Percentiles rank a stretch among this genome's conserved stretches.
These are phyloP conservation scores for Aelia acuminata DNA, from an alignment of 2,888 invertebrate species.

Conservation along the genomic window DNA sequence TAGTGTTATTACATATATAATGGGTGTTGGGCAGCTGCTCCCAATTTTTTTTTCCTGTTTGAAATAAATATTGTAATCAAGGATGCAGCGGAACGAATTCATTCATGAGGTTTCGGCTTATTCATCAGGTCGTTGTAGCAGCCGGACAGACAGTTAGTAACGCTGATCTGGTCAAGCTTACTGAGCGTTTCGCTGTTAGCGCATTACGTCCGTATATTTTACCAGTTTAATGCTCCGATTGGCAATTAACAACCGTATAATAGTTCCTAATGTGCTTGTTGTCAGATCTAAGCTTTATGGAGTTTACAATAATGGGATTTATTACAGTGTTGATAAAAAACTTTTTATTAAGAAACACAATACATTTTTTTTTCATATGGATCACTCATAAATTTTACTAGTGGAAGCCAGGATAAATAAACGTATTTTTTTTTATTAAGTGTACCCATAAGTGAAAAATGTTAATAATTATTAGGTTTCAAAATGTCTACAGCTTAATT, in stretches of 20 bases:
- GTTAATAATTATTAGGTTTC: no score
- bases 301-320: neutral
- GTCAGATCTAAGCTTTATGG: neutral
- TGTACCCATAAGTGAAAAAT: no score
- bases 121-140: neutral
- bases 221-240: constrained; percentile 18
- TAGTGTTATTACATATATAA: constrained; percentile 12
- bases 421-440: no score
- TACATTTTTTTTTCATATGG: no score
- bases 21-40: neutral
- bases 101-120: neutral
- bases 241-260: constrained; percentile 37
- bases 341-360: no score
- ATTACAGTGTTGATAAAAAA: no score
- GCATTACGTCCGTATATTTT: constrained; percentile 22
- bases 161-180: constrained; percentile 29
- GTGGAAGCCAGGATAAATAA: no score
- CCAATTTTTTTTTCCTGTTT: neutral
- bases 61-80: constrained; percentile 29
- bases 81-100: neutral
- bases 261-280: neutral
- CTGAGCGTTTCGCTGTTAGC: neutral
- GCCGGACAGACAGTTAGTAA: neutral
- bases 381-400: no score
- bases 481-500: no score